Conservation (phyloP, 1,140 invertebrate species). For the Drepana arcuata region DNA sequence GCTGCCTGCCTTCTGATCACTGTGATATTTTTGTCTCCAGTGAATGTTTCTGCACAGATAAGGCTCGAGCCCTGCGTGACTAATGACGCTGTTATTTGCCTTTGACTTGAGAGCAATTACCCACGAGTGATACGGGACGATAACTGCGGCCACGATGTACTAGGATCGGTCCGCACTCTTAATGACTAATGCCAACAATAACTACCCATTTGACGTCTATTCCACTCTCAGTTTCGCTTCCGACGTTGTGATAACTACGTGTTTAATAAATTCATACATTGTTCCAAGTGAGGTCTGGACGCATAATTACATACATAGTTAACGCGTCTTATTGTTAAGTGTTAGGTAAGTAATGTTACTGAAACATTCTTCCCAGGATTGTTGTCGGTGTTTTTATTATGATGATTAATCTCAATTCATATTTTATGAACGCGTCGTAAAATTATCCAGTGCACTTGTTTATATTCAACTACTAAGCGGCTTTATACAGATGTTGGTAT, state of each 20-base stretch:
- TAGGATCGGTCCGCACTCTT: slow-evolving; percentile 32
- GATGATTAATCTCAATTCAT: too few relatives aligned
- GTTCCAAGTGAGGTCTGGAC: too few relatives aligned
- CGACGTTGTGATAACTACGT: slow-evolving; percentile 14
- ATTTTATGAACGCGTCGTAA: not conserved
- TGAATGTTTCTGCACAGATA: slow-evolving; percentile 25
- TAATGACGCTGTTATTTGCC: slow-evolving; percentile 37
- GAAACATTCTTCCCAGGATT: not conserved
- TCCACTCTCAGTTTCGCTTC: slow-evolving; percentile 32
- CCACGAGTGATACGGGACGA: slow-evolving; percentile 36
- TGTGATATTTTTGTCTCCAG: slow-evolving; percentile 16
- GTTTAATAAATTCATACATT: slow-evolving; percentile 1
- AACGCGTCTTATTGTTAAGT: too few relatives aligned
- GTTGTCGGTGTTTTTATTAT: too few relatives aligned
- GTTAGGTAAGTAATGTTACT: not conserved
- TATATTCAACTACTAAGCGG: not conserved
- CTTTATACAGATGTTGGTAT: not conserved
- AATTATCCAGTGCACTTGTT: not conserved
- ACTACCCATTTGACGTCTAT: slow-evolving; percentile 9
- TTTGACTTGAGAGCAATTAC: slow-evolving; percentile 29
- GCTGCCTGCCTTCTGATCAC: not conserved
- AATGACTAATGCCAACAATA: slow-evolving; percentile 29
- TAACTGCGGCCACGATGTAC: slow-evolving; percentile 29
- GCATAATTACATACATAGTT: too few relatives aligned
- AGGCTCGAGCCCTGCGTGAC: slow-evolving; percentile 28